Conservation (phyloP, 2,888 invertebrate genomes). For the Sacculina carcini region DNA sequence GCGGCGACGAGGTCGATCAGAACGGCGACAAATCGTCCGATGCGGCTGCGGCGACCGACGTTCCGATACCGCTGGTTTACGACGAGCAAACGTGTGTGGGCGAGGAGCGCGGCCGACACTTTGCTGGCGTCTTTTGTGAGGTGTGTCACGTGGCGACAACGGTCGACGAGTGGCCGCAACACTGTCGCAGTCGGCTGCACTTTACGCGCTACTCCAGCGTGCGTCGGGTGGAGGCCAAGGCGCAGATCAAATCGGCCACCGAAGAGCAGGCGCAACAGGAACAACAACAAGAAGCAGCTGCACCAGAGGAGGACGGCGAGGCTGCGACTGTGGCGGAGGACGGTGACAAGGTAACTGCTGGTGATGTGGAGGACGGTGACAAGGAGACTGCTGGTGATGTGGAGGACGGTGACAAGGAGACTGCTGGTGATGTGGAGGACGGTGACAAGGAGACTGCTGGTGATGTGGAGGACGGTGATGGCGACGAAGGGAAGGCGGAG, state of each 20-base stretch:
- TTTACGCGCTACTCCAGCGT: neutral
- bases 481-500: neutral
- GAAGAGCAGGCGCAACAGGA: too few species aligned
- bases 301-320: too few species aligned
- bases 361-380: too few species aligned
- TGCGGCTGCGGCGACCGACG: neutral
- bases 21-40: neutral
- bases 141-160: neutral
- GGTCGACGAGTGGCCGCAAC: neutral
- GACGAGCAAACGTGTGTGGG: neutral
- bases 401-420: neutral
- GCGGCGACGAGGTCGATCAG: neutral
- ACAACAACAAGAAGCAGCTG: too few species aligned
- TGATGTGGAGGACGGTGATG: neutral
- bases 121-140: neutral
- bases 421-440: neutral
- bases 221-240: neutral
- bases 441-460: neutral
- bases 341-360: too few species aligned
- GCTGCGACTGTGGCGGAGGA: too few species aligned
- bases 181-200: neutral
- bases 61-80: neutral
- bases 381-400: neutral
- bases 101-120: neutral
- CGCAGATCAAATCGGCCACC: too few species aligned